A percentile compares a stretch with the other conserved stretches of the same genome.
phyloP scores from a whole-genome alignment of 2,113 vertebrate genomes.

The Zosterops japonicus region DNA sequence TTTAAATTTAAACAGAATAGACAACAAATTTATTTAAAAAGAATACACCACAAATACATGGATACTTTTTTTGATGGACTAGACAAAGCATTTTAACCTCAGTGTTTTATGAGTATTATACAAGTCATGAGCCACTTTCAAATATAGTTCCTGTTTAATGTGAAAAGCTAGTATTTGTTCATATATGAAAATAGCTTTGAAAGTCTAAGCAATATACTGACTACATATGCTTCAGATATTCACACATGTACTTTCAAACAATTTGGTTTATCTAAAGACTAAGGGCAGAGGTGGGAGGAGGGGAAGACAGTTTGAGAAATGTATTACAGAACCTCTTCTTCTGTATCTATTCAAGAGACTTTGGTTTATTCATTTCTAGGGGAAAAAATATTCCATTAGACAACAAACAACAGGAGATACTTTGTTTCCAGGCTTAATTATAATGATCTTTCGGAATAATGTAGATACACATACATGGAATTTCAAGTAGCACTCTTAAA shows the following conservation, averaged over 20 bases:
- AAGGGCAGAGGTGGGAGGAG: not conserved
- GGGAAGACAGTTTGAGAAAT: not conserved
- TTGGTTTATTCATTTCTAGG: not conserved
- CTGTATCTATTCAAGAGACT: not conserved
- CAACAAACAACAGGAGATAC: not conserved
- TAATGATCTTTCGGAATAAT: not conserved
- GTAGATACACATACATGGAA: not conserved
- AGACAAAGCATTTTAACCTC: not conserved
- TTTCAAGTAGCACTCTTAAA: not conserved
- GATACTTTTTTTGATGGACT: not conserved
- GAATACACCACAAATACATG: not conserved
- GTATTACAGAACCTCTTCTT: not conserved
- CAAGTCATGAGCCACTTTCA: not conserved
- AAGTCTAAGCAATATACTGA: not conserved
- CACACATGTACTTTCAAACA: not conserved
- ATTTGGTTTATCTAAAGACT: not conserved
- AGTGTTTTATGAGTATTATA: not conserved
- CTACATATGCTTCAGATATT: not conserved
- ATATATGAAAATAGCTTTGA: not conserved
- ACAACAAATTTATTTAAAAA: not conserved
- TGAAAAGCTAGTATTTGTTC: not conserved
- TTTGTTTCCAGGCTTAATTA: not conserved
- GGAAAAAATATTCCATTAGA: not conserved
- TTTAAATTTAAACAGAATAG: not conserved
- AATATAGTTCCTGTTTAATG: not conserved